Percentiles rank a stretch among this genome's conserved stretches.
Evolutionary conservation across 2,888 invertebrate species (phyloP).

Genomic region (Drosophila maculinotata): DNA sequence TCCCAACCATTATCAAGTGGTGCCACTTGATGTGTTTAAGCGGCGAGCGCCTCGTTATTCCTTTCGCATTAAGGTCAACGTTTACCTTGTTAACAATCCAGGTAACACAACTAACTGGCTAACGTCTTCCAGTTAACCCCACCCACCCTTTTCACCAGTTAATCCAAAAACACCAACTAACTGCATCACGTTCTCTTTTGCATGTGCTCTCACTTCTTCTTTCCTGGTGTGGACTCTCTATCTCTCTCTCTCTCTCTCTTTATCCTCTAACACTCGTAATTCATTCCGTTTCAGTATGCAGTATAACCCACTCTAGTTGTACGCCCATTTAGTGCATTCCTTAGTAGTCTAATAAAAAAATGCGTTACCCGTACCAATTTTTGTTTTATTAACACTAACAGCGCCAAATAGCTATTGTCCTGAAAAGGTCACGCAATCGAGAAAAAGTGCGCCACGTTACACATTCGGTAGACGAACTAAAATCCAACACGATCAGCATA

Average conservation of each 20-base stretch:
- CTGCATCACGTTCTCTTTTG: conserved; percentile 19
- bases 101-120: conserved; percentile 81
- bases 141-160: conserved; percentile 4
- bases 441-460: conserved; percentile 85
- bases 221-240: not conserved
- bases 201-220: conserved; percentile 29
- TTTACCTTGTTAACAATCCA: conserved; percentile 82
- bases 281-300: conserved; percentile 21
- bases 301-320: conserved; percentile 35
- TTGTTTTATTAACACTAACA: conserved; percentile 82
- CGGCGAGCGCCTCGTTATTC: conserved; percentile 84
- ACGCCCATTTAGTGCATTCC: conserved; percentile 1
- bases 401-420: conserved; percentile 86
- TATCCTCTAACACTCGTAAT: conserved; percentile 13
- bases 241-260: not conserved
- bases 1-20: conserved; percentile 86
- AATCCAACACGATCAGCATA: conserved; percentile 82
- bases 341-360: conserved; percentile 51
- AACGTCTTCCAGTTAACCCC: conserved; percentile 32
- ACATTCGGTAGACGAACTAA: conserved; percentile 87
- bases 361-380: conserved; percentile 51
- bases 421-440: conserved; percentile 87
- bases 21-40: conserved; percentile 86
- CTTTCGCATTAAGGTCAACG: conserved; percentile 84
- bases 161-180: not conserved